These are phyloP conservation scores for Ptychoptera contaminata DNA, from an alignment of 2,888 invertebrate genomes.

Conservation along the genomic window DNA sequence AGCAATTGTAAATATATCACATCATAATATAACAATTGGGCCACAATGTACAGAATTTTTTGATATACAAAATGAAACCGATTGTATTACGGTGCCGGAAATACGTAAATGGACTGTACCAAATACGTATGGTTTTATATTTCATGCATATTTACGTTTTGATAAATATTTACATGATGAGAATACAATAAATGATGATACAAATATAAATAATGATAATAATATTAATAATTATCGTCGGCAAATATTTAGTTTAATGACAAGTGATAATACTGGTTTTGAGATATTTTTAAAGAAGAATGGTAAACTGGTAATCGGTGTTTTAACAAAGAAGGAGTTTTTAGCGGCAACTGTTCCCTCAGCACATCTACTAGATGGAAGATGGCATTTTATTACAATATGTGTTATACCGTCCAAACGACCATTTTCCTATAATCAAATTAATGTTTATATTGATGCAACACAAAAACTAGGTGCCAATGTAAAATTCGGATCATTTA, in stretches of 20 bases:
- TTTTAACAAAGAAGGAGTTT: constrained; percentile 39
- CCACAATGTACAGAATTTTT: constrained; percentile 36
- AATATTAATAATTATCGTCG: constrained; percentile 24
- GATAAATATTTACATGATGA: constrained; percentile 19
- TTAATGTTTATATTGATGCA: constrained; percentile 42
- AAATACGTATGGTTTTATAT: constrained; percentile 38
- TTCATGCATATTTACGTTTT: constrained; percentile 39
- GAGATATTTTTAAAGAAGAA: constrained; percentile 41
- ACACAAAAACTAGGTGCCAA: constrained; percentile 35
- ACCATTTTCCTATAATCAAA: constrained; percentile 41
- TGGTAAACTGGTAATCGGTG: constrained; percentile 38
- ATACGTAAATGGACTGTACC: constrained; percentile 40
- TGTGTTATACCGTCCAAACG: constrained; percentile 32
- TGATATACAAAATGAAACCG: constrained; percentile 31
- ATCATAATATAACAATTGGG: constrained; percentile 23
- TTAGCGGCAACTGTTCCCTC: constrained; percentile 35
- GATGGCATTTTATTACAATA: constrained; percentile 43
- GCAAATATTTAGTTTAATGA: constrained; percentile 38
- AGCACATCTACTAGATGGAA: constrained; percentile 24
- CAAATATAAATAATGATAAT: constrained; percentile 7
- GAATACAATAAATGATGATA: neutral
- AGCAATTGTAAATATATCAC: constrained; percentile 24
- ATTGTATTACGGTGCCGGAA: constrained; percentile 38
- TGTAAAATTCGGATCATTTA: constrained; percentile 38
- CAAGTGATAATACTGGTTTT: constrained; percentile 36